Percentiles rank a stretch among this genome's conserved stretches.
phyloP scores from a whole-genome alignment of 2,888 invertebrate species.

The Drosophila seclusa region DNA sequence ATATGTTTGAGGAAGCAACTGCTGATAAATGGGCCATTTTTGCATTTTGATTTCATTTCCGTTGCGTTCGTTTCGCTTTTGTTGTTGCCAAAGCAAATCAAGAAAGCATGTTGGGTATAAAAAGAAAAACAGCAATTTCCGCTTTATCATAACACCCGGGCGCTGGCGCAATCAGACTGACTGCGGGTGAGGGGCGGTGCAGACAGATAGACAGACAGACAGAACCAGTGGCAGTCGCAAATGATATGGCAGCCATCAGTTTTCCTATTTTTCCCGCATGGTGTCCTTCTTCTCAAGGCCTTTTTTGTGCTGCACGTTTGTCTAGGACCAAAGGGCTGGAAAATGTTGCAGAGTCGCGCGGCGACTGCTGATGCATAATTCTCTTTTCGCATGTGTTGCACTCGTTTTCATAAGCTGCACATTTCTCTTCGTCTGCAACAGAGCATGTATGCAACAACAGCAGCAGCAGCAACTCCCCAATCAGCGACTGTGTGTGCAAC shows the following conservation, averaged over 20 bases:
- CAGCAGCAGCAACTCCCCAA: conserved; percentile 24
- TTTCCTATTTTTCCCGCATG: conserved; percentile 5
- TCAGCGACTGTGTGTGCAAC: conserved; percentile 37
- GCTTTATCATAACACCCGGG: conserved; percentile 49
- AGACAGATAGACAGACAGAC: conserved; percentile 3
- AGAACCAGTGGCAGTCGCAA: conserved; percentile 14
- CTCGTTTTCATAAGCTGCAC: conserved; percentile 70
- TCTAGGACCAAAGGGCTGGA: conserved; percentile 31
- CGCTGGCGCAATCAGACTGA: conserved; percentile 7
- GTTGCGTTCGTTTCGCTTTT: conserved; percentile 41
- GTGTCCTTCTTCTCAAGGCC: conserved; percentile 41
- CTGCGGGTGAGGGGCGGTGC: not conserved
- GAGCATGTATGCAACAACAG: conserved; percentile 2
- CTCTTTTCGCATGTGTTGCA: conserved; percentile 61
- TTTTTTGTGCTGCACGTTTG: conserved; percentile 29
- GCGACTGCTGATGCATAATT: conserved; percentile 21
- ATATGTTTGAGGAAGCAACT: conserved; percentile 23
- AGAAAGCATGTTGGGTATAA: conserved; percentile 39
- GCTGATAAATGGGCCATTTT: conserved; percentile 48
- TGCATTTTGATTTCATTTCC: conserved; percentile 72
- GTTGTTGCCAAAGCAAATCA: conserved; percentile 30
- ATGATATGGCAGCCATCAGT: conserved; percentile 28
- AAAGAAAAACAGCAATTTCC: conserved; percentile 69
- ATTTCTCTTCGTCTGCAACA: conserved; percentile 62
- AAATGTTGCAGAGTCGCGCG: conserved; percentile 15